These are phyloP conservation scores for Penaeus vannamei DNA, from an alignment of 1,140 invertebrate species.

Conservation along the genomic window DNA sequence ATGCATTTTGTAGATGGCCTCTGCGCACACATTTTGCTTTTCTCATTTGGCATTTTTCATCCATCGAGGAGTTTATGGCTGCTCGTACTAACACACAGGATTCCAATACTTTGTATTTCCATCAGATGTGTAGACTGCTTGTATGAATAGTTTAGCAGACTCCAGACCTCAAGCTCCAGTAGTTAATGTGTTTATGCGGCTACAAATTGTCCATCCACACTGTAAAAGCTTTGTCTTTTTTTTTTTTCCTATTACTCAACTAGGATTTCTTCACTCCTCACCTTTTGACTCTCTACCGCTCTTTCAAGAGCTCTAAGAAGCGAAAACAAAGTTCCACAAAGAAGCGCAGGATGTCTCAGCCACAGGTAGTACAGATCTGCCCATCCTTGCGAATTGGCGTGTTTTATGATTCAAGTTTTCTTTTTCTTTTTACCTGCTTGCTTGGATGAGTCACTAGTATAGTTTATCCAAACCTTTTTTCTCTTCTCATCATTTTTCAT, in stretches of 20 bases:
- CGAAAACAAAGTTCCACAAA: constrained; percentile 34
- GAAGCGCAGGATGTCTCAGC: constrained; percentile 32
- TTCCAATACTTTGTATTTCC: too few relatives aligned
- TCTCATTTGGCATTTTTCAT: too few relatives aligned
- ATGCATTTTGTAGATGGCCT: too few relatives aligned
- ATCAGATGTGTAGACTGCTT: too few relatives aligned
- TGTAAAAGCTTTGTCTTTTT: constrained; percentile 25
- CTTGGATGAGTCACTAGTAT: constrained; percentile 18
- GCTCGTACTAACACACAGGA: too few relatives aligned
- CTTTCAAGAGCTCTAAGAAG: constrained; percentile 35
- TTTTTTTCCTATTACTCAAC: constrained; percentile 42
- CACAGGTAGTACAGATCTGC: constrained; percentile 38
- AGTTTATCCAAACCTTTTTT: neutral
- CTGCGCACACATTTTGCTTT: too few relatives aligned
- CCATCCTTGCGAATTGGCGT: constrained; percentile 12
- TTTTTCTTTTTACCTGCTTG: constrained; percentile 5
- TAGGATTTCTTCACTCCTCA: constrained; percentile 37
- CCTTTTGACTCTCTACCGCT: constrained; percentile 47
- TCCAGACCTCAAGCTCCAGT: too few relatives aligned
- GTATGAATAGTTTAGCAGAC: too few relatives aligned
- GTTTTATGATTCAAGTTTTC: neutral
- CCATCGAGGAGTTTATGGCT: too few relatives aligned
- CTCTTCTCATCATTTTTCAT: neutral
- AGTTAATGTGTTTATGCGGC: too few relatives aligned
- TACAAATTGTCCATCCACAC: too few relatives aligned